Percentiles rank a stretch among this genome's conserved stretches.
Evolutionary conservation across 2,888 invertebrate species (phyloP).

Genomic region (Pristionchus japonicus): DNA sequence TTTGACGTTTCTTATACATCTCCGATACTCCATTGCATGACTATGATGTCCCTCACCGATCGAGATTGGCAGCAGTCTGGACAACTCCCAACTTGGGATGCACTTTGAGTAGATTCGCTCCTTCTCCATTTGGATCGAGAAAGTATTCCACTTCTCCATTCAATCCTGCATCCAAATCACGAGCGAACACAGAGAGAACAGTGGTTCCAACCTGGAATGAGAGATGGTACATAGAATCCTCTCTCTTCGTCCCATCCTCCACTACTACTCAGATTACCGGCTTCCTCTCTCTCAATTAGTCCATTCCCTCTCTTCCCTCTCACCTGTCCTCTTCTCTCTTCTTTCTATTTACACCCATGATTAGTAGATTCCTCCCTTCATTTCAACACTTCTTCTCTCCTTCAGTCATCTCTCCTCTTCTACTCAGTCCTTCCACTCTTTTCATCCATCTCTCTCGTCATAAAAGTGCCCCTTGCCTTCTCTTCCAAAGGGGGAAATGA

Average conservation of each 20-base stretch:
- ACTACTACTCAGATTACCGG: not conserved
- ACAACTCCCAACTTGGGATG: slow-evolving; percentile 95
- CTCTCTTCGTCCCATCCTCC: not conserved
- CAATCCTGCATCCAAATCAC: slow-evolving; percentile 89
- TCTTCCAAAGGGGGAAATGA: slow-evolving; percentile 11
- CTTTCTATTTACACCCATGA: not conserved
- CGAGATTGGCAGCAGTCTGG: slow-evolving; percentile 87
- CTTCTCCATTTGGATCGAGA: slow-evolving; percentile 56
- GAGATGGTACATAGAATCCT: not conserved
- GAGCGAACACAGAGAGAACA: slow-evolving; percentile 80
- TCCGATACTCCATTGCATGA: not conserved
- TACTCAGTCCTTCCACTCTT: slow-evolving; percentile 44
- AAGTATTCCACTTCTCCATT: slow-evolving; percentile 83
- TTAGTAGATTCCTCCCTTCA: slow-evolving; percentile 3
- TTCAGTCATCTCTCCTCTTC: slow-evolving; percentile 27
- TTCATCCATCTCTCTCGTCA: slow-evolving; percentile 29
- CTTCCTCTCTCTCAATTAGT: slow-evolving; percentile 48
- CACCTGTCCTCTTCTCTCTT: not conserved
- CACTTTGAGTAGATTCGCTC: slow-evolving; percentile 82
- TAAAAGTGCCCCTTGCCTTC: not conserved
- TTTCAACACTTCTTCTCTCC: slow-evolving; percentile 14
- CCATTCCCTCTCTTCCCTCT: slow-evolving; percentile 15
- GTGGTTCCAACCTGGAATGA: slow-evolving; percentile 70
- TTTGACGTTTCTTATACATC: not conserved
- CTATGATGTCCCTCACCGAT: slow-evolving; percentile 82